phyloP scores from a whole-genome alignment of 92 coral and sea anemone genomes.

The Parazoanthus darwini region DNA sequence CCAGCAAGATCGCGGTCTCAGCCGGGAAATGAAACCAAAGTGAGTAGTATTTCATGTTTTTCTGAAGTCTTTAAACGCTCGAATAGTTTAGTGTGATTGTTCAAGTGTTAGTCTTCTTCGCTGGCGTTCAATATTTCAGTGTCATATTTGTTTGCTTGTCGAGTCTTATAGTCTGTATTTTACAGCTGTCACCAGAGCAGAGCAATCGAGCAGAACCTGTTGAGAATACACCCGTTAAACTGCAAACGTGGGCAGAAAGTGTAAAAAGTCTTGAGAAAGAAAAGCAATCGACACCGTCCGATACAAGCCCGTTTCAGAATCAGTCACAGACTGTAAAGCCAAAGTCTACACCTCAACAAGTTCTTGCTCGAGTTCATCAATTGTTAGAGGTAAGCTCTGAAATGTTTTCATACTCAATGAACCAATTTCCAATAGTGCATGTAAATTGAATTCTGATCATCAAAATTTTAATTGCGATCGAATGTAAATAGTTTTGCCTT shows the following conservation, averaged over 20 bases:
- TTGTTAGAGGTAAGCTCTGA: constrained; percentile 69
- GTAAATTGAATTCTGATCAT: neutral
- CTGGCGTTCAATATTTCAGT: constrained; percentile 38
- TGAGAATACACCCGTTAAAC: constrained; percentile 26
- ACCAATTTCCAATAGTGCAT: neutral
- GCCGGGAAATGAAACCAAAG: constrained; percentile 39
- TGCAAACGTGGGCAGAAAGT: constrained; percentile 47
- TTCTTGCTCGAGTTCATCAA: constrained; percentile 90
- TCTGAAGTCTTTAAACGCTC: constrained; percentile 47
- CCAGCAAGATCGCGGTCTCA: constrained; percentile 58
- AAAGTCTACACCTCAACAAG: constrained; percentile 93
- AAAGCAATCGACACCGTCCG: constrained; percentile 45
- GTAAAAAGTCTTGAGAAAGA: constrained; percentile 42
- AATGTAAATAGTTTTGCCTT: neutral
- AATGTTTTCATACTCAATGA: neutral
- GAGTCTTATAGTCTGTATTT: constrained; percentile 19
- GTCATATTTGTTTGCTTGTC: constrained; percentile 39
- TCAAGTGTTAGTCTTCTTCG: constrained; percentile 19
- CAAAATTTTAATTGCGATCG: neutral
- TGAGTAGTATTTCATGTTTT: constrained; percentile 6
- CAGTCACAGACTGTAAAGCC: constrained; percentile 33
- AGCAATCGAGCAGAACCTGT: constrained; percentile 32
- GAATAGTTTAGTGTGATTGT: constrained; percentile 34
- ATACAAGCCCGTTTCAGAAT: constrained; percentile 36
- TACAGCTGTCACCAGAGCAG: constrained; percentile 25